Base-by-base conservation (phyloP, 2,888 invertebrate genomes). In the Cephalotes varians region DNA sequence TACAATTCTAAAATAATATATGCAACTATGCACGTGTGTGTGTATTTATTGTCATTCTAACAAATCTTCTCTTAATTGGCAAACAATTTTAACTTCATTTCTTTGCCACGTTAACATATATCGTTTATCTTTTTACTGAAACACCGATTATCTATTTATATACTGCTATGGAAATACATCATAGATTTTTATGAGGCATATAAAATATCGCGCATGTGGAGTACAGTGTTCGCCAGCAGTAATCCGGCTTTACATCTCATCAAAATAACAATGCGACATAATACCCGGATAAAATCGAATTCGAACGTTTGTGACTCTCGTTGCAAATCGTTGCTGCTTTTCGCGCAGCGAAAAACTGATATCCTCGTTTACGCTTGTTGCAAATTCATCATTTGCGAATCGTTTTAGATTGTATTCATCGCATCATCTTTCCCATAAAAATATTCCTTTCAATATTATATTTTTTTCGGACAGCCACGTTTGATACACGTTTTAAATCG, bases 161-260 rank as follows among this genome's bases (percentile, higher is more conserved):
- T 34, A 12, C 12, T 31, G 15, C 9, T 34, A 31, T 56, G 69
- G 31, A 69, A 74, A 31, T 76, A 65, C 15, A 21, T 54, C 18
- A 67, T 31, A n/a, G 34, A 56, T 31, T 65, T 56, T 28, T 56
- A 21, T 44, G n/a, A 44, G n/a, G 31, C 15, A n/a, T n/a, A 2
- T 51, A 76, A 73, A 74, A 81, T 76, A 34, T 51, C 18, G n/a
- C 18, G n/a, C 40, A 40, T 51, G 47, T 47, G 31, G 21, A 77
- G 73, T 80, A 74, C 77, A 82, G 80, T 82, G 82, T 82, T 85
- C 87, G 73, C 81, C 74, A 80, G 72, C 82, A 81, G 84, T 88
- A 87, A 88, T 89, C 83, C 85, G 83, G 82, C 88, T 88, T 90
- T 88, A 82, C 90, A 88, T 86, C 88, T 90, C 82, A 87, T 88